Percentiles rank a stretch among this genome's conserved stretches.
Evolutionary conservation across 2,113 vertebrate species (phyloP).

Genomic region (Bos indicus): DNA sequence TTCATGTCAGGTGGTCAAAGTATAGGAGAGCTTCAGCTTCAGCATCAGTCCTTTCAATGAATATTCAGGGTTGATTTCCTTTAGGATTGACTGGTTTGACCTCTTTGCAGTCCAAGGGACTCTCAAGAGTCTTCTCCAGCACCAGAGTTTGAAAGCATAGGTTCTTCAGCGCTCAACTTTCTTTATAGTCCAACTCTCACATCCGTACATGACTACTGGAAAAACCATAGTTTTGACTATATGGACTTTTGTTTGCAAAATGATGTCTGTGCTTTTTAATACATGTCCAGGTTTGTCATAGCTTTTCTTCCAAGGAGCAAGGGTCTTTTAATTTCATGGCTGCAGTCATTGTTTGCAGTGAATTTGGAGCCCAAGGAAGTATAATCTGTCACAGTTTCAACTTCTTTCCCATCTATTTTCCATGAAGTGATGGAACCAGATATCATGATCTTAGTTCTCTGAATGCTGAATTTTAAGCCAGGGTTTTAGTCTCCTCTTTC

Average conservation of each 20-base stretch:
- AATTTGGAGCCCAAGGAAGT: neutral
- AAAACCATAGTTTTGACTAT: neutral
- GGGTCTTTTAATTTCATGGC: neutral
- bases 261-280: neutral
- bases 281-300: neutral
- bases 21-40: neutral
- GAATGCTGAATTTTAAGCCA: neutral
- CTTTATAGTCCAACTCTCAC: neutral
- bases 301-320: neutral
- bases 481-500: neutral
- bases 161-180: neutral
- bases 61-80: neutral
- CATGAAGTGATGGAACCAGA: neutral
- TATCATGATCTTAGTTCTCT: neutral
- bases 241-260: neutral
- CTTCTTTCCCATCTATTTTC: neutral
- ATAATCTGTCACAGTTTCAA: neutral
- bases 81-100: neutral
- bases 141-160: neutral
- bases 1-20: neutral
- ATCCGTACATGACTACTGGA: neutral
- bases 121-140: neutral
- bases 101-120: neutral
- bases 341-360: neutral
- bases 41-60: neutral